Evolutionary conservation across 2,797 vertebrate genomes (phyloP).

Genomic region (Clarias platycephalus): DNA sequence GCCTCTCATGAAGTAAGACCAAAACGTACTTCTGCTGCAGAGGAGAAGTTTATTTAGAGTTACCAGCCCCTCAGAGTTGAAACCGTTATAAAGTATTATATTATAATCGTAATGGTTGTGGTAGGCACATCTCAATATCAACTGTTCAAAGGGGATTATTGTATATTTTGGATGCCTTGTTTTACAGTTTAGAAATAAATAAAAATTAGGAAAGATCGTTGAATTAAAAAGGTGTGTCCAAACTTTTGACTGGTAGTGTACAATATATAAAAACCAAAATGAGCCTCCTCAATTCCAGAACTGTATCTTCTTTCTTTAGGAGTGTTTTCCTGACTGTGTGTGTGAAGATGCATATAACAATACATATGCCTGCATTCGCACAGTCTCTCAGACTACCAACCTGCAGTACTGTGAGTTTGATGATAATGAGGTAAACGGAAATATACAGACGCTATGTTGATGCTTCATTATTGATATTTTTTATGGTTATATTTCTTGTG

Average conservation of each 20-base stretch:
- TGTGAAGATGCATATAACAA: constrained; percentile 97
- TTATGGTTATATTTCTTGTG: not conserved
- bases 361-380: constrained; percentile 94
- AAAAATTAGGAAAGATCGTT: too few relatives aligned
- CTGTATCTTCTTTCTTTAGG: constrained; percentile 66
- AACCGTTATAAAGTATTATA: too few relatives aligned
- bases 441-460: not conserved
- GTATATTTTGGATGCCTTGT: too few relatives aligned
- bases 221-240: not conserved
- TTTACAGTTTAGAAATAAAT: too few relatives aligned
- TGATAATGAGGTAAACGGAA: constrained; percentile 83
- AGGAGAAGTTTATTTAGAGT: too few relatives aligned
- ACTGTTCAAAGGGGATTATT: too few relatives aligned
- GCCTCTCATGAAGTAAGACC: too few relatives aligned
- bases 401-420: constrained; percentile 98
- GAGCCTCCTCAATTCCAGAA: not conserved
- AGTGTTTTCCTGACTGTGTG: constrained; percentile 97
- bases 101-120: too few relatives aligned
- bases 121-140: too few relatives aligned
- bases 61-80: too few relatives aligned
- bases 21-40: too few relatives aligned
- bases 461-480: not conserved
- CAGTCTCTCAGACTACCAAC: constrained; percentile 76
- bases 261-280: not conserved
- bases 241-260: not conserved